Percentiles rank a stretch among this genome's conserved stretches.
These are phyloP conservation scores for Bucorvus abyssinicus DNA, from an alignment of 2,797 vertebrate species.

Conservation along the genomic window DNA sequence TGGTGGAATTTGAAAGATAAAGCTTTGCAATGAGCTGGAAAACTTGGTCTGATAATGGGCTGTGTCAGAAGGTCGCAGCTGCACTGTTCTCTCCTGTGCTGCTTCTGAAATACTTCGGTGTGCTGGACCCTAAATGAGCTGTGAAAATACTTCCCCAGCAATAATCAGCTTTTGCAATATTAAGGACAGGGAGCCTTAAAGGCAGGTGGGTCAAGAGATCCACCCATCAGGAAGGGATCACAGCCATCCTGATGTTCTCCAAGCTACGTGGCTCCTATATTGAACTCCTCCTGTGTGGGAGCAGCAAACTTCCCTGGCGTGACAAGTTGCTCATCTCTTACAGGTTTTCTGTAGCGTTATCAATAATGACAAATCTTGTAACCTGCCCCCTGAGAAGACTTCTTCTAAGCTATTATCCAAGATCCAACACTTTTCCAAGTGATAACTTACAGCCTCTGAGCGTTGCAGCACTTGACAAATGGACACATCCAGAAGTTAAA, in stretches of 20 bases:
- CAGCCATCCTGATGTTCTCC: not conserved
- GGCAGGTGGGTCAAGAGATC: not conserved
- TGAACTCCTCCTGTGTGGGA: not conserved
- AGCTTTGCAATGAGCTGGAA: not conserved
- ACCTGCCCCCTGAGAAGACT: not conserved
- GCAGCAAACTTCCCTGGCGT: not conserved
- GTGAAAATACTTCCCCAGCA: not conserved
- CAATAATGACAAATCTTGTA: not conserved
- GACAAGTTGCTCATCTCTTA: not conserved
- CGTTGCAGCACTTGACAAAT: not conserved
- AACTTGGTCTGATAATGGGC: not conserved
- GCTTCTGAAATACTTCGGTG: not conserved
- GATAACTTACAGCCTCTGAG: not conserved
- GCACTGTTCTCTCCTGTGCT: not conserved
- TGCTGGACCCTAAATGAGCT: not conserved
- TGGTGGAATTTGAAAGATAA: not conserved
- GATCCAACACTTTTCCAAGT: not conserved
- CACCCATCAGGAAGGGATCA: not conserved
- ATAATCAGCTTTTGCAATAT: not conserved
- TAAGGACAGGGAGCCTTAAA: not conserved
- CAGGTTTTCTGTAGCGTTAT: not conserved
- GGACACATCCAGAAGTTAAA: not conserved
- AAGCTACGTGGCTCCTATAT: not conserved
- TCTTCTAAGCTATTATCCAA: not conserved
- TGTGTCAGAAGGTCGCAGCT: not conserved